phyloP scores from a whole-genome alignment of 2,888 invertebrate genomes.

The Dione juno region DNA sequence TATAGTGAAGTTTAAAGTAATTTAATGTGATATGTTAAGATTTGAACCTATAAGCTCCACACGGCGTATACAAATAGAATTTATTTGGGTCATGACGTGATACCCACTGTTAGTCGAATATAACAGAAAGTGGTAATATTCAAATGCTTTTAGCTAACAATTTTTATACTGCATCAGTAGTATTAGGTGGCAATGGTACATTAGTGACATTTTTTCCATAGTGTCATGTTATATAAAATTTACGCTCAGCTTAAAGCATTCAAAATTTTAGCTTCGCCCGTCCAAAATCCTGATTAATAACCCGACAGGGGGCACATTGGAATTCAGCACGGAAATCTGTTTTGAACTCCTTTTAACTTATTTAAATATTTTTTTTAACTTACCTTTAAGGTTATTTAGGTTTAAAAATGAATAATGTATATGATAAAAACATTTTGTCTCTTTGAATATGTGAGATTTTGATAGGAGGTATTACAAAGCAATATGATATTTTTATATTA shows the following conservation, averaged over 20 bases:
- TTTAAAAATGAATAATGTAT: conserved; percentile 25
- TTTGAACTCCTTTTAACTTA: conserved; percentile 32
- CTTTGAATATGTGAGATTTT: background rate
- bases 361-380: conserved; percentile 7
- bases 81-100: background rate
- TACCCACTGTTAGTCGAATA: background rate
- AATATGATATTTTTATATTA: too few species aligned
- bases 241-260: conserved; percentile 81
- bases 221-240: conserved; percentile 81
- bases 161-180: conserved; percentile 38
- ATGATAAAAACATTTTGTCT: background rate
- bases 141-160: background rate
- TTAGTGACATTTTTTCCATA: conserved; percentile 67
- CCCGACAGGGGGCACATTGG: conserved; percentile 64
- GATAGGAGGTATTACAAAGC: too few species aligned
- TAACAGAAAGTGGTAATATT: background rate
- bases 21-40: background rate
- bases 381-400: background rate
- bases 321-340: conserved; percentile 60
- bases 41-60: background rate
- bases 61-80: background rate
- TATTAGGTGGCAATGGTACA: conserved; percentile 63
- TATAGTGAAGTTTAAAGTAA: background rate
- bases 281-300: conserved; percentile 88
- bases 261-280: conserved; percentile 85